phyloP scores from a whole-genome alignment of 2,113 vertebrate species.

The Siniperca chuatsi region DNA sequence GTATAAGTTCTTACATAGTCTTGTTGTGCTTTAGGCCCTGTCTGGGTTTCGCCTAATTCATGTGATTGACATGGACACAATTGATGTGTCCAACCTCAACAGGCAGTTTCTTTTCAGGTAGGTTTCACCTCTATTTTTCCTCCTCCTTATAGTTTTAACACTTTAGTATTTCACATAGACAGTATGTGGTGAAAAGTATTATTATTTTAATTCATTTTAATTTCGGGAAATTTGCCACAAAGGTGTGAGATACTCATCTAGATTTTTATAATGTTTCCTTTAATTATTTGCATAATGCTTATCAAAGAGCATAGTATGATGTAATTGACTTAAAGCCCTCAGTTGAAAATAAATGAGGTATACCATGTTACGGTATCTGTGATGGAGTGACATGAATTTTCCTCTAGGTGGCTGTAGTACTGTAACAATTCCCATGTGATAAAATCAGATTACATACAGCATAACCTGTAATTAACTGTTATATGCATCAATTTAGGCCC shows the following conservation, averaged over 20 bases:
- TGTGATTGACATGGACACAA: conserved; percentile 98
- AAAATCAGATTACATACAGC: background rate
- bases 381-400: background rate
- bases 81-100: conserved; percentile 97
- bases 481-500: conserved; percentile 78
- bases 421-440: background rate
- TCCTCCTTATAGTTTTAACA: background rate
- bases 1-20: background rate
- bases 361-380: background rate
- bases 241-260: background rate
- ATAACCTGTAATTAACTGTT: background rate
- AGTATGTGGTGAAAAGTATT: background rate
- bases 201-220: background rate
- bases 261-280: background rate
- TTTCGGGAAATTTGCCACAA: background rate
- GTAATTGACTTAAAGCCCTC: background rate
- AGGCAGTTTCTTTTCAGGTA: conserved; percentile 98
- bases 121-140: conserved; percentile 47
- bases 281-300: background rate
- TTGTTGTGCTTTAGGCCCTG: conserved; percentile 86
- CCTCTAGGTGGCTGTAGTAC: background rate
- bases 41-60: conserved; percentile 97
- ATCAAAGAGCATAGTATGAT: background rate
- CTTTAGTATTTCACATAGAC: background rate
- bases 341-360: background rate